A percentile compares a stretch with the other conserved stretches of the same genome.
phyloP scores from a whole-genome alignment of 2,797 vertebrate genomes.

The Buphagus erythrorhynchus region DNA sequence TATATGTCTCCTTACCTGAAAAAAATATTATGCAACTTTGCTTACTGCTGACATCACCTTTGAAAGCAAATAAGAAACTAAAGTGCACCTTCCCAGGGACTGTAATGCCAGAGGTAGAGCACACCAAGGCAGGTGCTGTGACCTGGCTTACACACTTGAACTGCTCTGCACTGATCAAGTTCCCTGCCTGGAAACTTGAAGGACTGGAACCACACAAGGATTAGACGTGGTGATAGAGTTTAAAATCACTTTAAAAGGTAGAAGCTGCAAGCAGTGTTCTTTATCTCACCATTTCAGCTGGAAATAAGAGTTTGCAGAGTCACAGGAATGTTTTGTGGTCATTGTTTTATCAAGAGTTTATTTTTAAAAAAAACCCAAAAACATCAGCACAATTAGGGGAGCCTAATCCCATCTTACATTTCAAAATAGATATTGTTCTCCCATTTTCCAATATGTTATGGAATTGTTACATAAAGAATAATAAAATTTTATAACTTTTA shows the following conservation, averaged over 20 bases:
- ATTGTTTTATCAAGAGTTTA: not conserved
- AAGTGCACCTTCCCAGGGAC: not conserved
- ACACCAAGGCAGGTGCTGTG: not conserved
- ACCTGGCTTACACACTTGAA: not conserved
- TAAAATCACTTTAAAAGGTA: not conserved
- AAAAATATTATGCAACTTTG: not conserved
- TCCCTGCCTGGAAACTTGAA: not conserved
- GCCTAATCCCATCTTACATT: not conserved
- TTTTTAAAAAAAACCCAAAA: not conserved
- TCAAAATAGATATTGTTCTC: not conserved
- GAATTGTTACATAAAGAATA: not conserved
- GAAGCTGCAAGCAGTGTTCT: not conserved
- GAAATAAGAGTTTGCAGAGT: not conserved
- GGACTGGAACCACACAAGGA: not conserved
- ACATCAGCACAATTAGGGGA: not conserved
- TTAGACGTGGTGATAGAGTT: not conserved
- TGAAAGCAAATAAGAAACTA: not conserved
- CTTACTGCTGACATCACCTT: not conserved
- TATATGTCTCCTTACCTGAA: not conserved
- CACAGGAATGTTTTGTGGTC: not conserved
- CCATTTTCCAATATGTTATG: not conserved
- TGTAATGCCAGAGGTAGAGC: not conserved
- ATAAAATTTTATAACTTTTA: not conserved
- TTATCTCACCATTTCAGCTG: not conserved
- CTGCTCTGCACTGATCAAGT: not conserved